Percentiles rank a stretch among this genome's conserved stretches.
phyloP scores from a whole-genome alignment of 2,797 vertebrate species.

The Coendou prehensilis region DNA sequence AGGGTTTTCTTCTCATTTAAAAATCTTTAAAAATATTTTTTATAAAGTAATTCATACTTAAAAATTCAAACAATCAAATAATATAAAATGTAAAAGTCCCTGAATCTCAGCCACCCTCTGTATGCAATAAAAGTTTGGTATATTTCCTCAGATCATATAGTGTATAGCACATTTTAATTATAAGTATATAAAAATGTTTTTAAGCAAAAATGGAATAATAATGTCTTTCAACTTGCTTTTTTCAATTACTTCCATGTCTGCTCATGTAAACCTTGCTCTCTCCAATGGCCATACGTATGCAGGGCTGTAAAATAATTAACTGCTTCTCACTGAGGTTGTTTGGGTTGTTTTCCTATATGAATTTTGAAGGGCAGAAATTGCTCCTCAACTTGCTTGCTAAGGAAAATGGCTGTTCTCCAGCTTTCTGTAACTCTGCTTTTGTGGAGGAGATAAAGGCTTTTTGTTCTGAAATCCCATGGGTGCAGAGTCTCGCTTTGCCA shows the following conservation, averaged over 20 bases:
- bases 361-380: neutral
- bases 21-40: neutral
- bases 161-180: neutral
- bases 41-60: neutral
- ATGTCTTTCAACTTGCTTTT: neutral
- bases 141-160: neutral
- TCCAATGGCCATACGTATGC: too few species aligned
- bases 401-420: constrained; percentile 12
- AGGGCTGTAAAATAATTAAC: neutral
- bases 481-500: neutral
- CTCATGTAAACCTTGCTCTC: neutral
- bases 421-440: constrained; percentile 53
- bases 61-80: constrained; percentile 12
- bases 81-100: neutral
- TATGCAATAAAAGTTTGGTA: neutral
- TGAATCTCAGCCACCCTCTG: neutral
- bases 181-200: neutral
- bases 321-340: neutral
- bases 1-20: neutral
- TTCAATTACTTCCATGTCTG: neutral
- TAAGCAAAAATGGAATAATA: neutral
- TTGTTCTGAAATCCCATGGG: constrained; percentile 59
- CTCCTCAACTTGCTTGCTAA: constrained; percentile 64
- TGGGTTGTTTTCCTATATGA: neutral
- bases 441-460: constrained; percentile 63